A percentile compares a stretch with the other conserved stretches of the same genome.
phyloP scores from a whole-genome alignment of 2,888 invertebrate genomes.

The Melanostoma mellinum region DNA sequence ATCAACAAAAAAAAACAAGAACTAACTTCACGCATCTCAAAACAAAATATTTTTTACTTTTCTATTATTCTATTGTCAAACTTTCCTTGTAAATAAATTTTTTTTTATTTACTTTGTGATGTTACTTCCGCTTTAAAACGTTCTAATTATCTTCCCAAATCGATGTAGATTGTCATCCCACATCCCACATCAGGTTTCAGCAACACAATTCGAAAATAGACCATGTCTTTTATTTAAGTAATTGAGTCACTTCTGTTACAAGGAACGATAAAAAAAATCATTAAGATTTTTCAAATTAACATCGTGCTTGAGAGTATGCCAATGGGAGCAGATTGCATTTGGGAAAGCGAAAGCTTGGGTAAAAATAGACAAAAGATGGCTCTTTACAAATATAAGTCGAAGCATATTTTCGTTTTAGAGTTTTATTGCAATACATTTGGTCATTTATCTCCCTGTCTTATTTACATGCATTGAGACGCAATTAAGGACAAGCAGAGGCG shows the following conservation, averaged over 20 bases:
- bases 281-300: slow-evolving; percentile 30
- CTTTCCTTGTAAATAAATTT: no score
- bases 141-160: not conserved
- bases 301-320: slow-evolving; percentile 26
- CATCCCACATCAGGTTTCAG: not conserved
- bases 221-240: slow-evolving; percentile 14
- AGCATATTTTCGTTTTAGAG: slow-evolving; percentile 37
- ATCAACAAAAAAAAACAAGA: no score
- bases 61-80: no score
- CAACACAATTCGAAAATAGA: slow-evolving; percentile 28
- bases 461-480: slow-evolving; percentile 4
- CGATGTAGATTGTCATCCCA: slow-evolving; percentile 19
- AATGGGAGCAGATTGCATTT: not conserved
- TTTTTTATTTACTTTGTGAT: no score
- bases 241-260: slow-evolving; percentile 30
- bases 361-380: slow-evolving; percentile 35
- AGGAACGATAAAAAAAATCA: slow-evolving; percentile 26
- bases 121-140: not conserved
- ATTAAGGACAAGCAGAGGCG: slow-evolving; percentile 48
- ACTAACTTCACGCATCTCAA: no score
- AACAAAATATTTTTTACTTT: no score
- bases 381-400: slow-evolving; percentile 29
- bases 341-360: not conserved
- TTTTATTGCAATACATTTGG: not conserved
- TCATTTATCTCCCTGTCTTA: not conserved